Conservation (phyloP, 2,888 invertebrate genomes). For the Ernsta delagoae region DNA sequence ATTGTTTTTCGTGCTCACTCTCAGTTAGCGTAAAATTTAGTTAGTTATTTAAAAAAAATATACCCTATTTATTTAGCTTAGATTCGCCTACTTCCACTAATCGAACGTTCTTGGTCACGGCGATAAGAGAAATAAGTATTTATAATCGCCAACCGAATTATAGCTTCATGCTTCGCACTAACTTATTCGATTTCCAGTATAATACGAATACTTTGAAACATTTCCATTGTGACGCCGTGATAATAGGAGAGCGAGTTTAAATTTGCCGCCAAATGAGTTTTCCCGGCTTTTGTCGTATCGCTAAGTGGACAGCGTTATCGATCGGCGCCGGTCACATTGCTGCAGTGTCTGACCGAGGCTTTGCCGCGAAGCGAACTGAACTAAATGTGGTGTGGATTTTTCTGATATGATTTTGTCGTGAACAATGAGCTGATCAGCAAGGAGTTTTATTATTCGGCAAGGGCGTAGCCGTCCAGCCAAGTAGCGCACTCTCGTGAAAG, state of each 20-base stretch:
- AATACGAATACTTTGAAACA: constrained; percentile 40
- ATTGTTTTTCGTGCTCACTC: too few relatives aligned
- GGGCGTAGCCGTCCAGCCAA: constrained; percentile 75
- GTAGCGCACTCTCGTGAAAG: constrained; percentile 83
- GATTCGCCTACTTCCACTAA: constrained; percentile 44
- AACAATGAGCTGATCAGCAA: constrained; percentile 64
- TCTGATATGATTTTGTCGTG: constrained; percentile 59
- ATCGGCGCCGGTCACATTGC: constrained; percentile 52
- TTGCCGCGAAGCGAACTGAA: constrained; percentile 62
- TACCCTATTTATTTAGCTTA: constrained; percentile 46
- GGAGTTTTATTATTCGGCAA: constrained; percentile 66
- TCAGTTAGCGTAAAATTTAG: too few relatives aligned
- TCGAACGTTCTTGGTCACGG: constrained; percentile 55
- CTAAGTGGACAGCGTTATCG: constrained; percentile 63
- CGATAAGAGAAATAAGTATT: constrained; percentile 46
- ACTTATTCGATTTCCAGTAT: constrained; percentile 30
- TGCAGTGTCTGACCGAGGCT: constrained; percentile 51
- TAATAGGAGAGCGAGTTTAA: constrained; percentile 56
- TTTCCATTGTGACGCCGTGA: constrained; percentile 51
- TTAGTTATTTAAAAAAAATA: constrained; percentile 18
- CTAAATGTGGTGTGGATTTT: constrained; percentile 65
- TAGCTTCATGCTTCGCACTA: constrained; percentile 26
- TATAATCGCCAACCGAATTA: constrained; percentile 39
- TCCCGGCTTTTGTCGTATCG: constrained; percentile 52
- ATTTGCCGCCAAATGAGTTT: constrained; percentile 72